These are phyloP conservation scores for Meghimatium bilineatum DNA, from an alignment of 2,888 invertebrate genomes.

Conservation along the genomic window DNA sequence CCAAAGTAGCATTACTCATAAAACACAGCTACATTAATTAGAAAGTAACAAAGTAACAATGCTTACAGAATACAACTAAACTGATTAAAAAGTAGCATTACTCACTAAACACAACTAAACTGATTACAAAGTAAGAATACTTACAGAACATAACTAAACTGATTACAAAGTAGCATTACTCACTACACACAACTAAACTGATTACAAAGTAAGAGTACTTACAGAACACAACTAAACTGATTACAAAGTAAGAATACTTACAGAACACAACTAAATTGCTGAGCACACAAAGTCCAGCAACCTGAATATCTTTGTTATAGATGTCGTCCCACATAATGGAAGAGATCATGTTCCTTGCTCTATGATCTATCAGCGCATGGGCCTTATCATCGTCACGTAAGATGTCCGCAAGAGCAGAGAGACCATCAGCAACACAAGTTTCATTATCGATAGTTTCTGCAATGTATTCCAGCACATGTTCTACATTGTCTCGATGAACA, in stretches of 20 bases:
- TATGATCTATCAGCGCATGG: slow-evolving; percentile 56
- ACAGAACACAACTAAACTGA: not conserved
- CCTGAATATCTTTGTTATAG: slow-evolving; percentile 63
- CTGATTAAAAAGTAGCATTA: not conserved
- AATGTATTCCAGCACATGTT: slow-evolving; percentile 67
- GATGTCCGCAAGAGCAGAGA: slow-evolving; percentile 64
- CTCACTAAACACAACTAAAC: not conserved
- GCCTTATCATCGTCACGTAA: slow-evolving; percentile 36
- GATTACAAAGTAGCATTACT: not conserved
- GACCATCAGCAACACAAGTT: slow-evolving; percentile 62
- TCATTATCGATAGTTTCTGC: slow-evolving; percentile 67
- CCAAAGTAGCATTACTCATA: not conserved
- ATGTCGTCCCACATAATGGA: slow-evolving; percentile 72
- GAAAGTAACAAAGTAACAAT: not conserved
- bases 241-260: not conserved
- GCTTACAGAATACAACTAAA: not conserved
- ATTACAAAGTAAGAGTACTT: not conserved
- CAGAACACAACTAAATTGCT: slow-evolving; percentile 62
- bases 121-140: not conserved
- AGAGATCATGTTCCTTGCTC: slow-evolving; percentile 67
- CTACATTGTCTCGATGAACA: slow-evolving; percentile 23
- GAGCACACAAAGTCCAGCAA: slow-evolving; percentile 67
- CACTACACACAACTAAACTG: not conserved
- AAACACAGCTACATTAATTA: not conserved
- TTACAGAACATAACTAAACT: not conserved